phyloP scores from a whole-genome alignment of 1,140 invertebrate genomes.

The Vanessa atalanta region DNA sequence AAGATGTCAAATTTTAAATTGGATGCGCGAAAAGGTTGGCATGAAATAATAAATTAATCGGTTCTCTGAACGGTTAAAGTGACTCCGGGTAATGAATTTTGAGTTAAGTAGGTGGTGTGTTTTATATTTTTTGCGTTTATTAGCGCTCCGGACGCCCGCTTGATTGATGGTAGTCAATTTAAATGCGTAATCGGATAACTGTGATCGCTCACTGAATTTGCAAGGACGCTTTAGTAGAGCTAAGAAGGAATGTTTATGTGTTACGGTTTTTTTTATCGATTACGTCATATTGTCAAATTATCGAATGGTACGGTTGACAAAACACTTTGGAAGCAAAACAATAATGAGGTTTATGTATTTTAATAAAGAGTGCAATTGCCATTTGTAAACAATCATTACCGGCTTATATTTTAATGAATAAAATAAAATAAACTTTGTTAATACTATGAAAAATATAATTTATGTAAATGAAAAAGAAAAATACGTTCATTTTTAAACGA shows the following conservation, averaged over 20 bases:
- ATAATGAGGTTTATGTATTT: too few species aligned
- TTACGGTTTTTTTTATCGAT: too few species aligned
- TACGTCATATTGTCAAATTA: too few species aligned
- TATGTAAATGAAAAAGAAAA: too few species aligned
- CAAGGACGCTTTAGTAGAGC: constrained; percentile 5
- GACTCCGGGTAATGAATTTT: constrained; percentile 64
- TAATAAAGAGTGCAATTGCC: too few species aligned
- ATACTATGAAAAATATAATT: too few species aligned
- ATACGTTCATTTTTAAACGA: too few species aligned
- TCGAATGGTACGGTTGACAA: too few species aligned
- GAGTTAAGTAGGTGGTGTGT: constrained; percentile 48
- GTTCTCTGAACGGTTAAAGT: constrained; percentile 66
- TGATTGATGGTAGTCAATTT: constrained; percentile 40
- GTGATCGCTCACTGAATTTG: constrained; percentile 28
- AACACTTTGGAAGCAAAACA: too few species aligned
- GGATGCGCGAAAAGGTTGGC: constrained; percentile 74
- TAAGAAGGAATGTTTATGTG: background rate
- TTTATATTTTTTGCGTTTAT: constrained; percentile 40
- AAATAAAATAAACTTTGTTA: too few species aligned
- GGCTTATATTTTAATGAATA: too few species aligned
- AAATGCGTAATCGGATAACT: constrained; percentile 28
- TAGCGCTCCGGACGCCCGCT: constrained; percentile 13
- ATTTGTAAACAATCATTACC: too few species aligned
- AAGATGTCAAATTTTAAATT: constrained; percentile 80
- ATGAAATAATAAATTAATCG: constrained; percentile 77